Percentiles rank a stretch among this genome's conserved stretches.
phyloP scores from a whole-genome alignment of 1,140 invertebrate genomes.

The Drosophila melanica region DNA sequence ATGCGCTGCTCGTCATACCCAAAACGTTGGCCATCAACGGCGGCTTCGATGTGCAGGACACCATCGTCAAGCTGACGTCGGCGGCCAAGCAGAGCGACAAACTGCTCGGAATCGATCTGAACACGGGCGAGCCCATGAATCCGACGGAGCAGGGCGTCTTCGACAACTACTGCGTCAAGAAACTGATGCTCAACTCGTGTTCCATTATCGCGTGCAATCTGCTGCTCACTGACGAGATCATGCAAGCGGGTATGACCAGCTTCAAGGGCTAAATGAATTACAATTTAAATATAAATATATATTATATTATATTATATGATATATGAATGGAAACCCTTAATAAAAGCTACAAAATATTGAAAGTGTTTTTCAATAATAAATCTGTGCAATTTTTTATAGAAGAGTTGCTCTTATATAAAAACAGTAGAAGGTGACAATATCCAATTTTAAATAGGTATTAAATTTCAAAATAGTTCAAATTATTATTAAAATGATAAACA shows the following conservation, averaged over 20 bases:
- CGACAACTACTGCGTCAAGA: conserved; percentile 98
- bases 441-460: too few species aligned
- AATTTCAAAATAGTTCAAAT: too few species aligned
- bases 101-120: conserved; percentile 94
- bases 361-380: too few species aligned
- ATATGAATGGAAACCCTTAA: background rate
- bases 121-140: conserved; percentile 92
- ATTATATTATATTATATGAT: too few species aligned
- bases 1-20: conserved; percentile 97
- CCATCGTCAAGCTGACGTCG: conserved; percentile 96
- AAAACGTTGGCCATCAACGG: conserved; percentile 96
- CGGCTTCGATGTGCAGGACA: conserved; percentile 96
- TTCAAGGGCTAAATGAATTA: background rate
- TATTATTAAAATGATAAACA: too few species aligned
- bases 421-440: too few species aligned
- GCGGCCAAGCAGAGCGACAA: conserved; percentile 85
- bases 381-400: too few species aligned
- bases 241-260: conserved; percentile 97
- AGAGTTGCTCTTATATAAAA: too few species aligned
- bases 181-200: conserved; percentile 97
- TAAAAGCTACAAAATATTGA: background rate
- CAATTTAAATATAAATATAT: background rate
- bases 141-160: conserved; percentile 93
- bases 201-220: conserved; percentile 98
- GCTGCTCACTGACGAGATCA: conserved; percentile 98